Conservation (phyloP, 1,140 invertebrate genomes). For the Drosophila oshimai region DNA sequence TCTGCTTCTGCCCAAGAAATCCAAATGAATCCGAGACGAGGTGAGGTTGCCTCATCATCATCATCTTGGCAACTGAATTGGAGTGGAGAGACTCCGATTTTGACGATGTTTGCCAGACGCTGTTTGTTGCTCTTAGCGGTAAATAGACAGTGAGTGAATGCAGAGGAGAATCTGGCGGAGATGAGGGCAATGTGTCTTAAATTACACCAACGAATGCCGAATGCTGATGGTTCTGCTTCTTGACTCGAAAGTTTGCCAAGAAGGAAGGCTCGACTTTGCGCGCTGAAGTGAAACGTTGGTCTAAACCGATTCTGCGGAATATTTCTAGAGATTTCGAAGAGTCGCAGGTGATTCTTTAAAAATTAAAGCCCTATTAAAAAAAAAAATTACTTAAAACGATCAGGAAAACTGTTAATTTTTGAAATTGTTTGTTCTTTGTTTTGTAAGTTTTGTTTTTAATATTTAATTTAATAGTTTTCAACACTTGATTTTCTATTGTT, state of each 20-base stretch:
- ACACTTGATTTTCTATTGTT: too few relatives aligned
- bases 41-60: conserved; percentile 13
- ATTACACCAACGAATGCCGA: conserved; percentile 58
- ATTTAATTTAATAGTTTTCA: too few relatives aligned
- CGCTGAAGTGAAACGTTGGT: conserved; percentile 46
- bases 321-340: not conserved
- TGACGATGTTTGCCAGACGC: conserved; percentile 33
- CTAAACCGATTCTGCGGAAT: not conserved
- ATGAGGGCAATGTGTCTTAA: conserved; percentile 34
- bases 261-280: conserved; percentile 33
- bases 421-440: too few relatives aligned
- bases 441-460: too few relatives aligned
- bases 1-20: conserved; percentile 35
- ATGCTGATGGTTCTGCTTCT: conserved; percentile 67
- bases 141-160: conserved; percentile 49
- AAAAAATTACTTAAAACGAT: too few relatives aligned
- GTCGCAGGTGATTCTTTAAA: not conserved
- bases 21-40: conserved; percentile 34
- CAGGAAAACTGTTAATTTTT: too few relatives aligned
- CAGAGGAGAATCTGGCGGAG: not conserved
- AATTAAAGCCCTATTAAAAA: too few relatives aligned
- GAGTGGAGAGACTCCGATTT: conserved; percentile 50
- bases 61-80: conserved; percentile 31
- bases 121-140: conserved; percentile 77
- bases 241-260: conserved; percentile 41